Evolutionary conservation across 2,113 vertebrate genomes (phyloP).

Genomic region (Chloropsis hardwickii): DNA sequence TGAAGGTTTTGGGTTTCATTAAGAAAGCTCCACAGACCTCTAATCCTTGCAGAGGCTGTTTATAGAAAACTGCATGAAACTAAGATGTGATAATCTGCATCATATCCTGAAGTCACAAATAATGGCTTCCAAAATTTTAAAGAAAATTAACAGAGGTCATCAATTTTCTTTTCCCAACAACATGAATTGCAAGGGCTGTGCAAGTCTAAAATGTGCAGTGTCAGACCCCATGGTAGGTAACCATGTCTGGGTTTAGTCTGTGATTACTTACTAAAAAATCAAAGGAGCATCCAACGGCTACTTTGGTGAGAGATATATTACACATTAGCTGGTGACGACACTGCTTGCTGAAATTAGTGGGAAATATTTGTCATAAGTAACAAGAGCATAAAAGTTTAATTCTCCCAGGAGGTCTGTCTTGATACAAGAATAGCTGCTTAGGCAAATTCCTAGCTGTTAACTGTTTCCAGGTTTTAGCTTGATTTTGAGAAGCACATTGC

Average conservation of each 20-base stretch:
- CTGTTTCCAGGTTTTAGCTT: conserved; percentile 53
- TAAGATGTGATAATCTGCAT: not conserved
- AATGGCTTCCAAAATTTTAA: not conserved
- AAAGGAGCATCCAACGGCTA: not conserved
- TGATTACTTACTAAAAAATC: not conserved
- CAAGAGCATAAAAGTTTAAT: conserved; percentile 56
- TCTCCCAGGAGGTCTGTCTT: conserved; percentile 59
- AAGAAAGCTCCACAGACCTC: not conserved
- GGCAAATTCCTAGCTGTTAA: conserved; percentile 67
- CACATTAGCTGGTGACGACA: conserved; percentile 66
- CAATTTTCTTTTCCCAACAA: not conserved
- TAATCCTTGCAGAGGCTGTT: not conserved
- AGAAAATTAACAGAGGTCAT: not conserved
- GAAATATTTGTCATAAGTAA: conserved; percentile 68
- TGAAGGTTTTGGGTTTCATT: conserved; percentile 3
- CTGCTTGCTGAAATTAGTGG: conserved; percentile 62
- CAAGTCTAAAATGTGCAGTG: not conserved
- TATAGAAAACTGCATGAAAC: not conserved
- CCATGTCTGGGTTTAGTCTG: not conserved
- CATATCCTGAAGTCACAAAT: not conserved
- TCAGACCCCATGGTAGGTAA: not conserved
- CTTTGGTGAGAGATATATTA: conserved; percentile 63
- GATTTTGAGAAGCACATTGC: not conserved
- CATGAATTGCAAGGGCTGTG: not conserved
- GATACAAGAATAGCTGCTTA: conserved; percentile 66